phyloP scores from a whole-genome alignment of 1,140 invertebrate genomes.

The Pararge aegeria region DNA sequence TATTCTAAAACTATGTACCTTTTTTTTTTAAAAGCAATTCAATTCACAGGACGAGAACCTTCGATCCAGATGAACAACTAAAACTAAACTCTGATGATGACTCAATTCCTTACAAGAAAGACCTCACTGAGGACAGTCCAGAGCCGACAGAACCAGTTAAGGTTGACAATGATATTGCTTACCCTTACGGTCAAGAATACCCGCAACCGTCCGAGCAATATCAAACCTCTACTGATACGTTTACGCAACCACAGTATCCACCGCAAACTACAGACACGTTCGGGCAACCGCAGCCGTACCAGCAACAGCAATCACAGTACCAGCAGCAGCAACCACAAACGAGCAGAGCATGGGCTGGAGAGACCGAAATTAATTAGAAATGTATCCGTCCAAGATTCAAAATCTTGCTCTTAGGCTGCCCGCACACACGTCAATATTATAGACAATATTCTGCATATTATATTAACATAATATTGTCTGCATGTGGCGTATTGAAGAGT shows the following conservation, averaged over 20 bases:
- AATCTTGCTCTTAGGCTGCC: not conserved
- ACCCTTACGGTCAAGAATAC: slow-evolving; percentile 38
- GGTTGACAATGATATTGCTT: slow-evolving; percentile 34
- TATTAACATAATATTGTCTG: too few species aligned
- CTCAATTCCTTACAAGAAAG: slow-evolving; percentile 72
- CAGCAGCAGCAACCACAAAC: slow-evolving; percentile 25
- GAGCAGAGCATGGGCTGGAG: slow-evolving; percentile 51
- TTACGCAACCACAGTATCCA: slow-evolving; percentile 20
- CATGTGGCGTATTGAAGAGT: too few species aligned
- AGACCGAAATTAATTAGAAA: slow-evolving; percentile 69
- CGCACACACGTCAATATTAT: too few species aligned
- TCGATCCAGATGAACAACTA: slow-evolving; percentile 66
- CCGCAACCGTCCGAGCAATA: slow-evolving; percentile 13
- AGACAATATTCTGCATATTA: too few species aligned
- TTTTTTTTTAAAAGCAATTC: not conserved
- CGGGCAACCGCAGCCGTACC: slow-evolving; percentile 32
- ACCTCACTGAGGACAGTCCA: slow-evolving; percentile 59
- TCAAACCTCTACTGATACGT: slow-evolving; percentile 9
- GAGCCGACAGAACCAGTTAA: slow-evolving; percentile 54
- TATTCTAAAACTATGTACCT: too few species aligned
- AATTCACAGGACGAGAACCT: slow-evolving; percentile 48
- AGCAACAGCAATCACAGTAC: slow-evolving; percentile 11
- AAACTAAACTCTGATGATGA: slow-evolving; percentile 69
- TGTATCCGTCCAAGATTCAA: not conserved
- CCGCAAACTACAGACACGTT: slow-evolving; percentile 25